Evolutionary conservation across 2,797 vertebrate species (phyloP).

Genomic region (Tangara arthus): DNA sequence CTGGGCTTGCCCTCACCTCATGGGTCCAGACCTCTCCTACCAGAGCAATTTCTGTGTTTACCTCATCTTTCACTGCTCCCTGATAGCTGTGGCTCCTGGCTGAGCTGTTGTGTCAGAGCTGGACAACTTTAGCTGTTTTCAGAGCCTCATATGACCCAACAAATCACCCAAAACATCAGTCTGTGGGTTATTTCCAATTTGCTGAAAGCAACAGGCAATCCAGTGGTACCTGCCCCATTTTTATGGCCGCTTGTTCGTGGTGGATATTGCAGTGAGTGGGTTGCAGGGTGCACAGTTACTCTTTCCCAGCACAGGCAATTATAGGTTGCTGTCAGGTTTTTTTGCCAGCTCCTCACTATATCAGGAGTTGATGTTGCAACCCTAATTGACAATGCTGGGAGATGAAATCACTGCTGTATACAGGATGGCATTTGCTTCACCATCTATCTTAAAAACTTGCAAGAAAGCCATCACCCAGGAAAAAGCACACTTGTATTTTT

Average conservation of each 20-base stretch:
- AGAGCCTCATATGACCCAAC: neutral
- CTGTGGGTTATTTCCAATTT: neutral
- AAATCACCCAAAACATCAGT: neutral
- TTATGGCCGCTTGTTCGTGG: neutral
- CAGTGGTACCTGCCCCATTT: neutral
- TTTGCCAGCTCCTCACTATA: neutral
- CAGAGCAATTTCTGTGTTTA: neutral
- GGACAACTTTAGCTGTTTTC: neutral
- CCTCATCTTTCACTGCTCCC: neutral
- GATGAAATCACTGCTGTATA: neutral
- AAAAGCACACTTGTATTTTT: neutral
- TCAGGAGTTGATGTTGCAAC: neutral
- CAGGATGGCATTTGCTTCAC: neutral
- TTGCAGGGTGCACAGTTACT: neutral
- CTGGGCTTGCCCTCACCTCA: neutral
- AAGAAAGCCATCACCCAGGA: neutral
- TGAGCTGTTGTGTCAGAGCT: neutral
- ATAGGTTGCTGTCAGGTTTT: neutral
- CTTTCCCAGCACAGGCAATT: neutral
- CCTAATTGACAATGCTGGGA: neutral
- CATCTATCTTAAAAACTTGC: neutral
- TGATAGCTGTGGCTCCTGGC: neutral
- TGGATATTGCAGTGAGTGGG: neutral
- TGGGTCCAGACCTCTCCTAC: neutral
- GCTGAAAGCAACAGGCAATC: neutral